Evolutionary conservation across 2,888 invertebrate species (phyloP), one percentile per base, ranked within the genome.

Genomic region (Cetonia aurata): DNA sequence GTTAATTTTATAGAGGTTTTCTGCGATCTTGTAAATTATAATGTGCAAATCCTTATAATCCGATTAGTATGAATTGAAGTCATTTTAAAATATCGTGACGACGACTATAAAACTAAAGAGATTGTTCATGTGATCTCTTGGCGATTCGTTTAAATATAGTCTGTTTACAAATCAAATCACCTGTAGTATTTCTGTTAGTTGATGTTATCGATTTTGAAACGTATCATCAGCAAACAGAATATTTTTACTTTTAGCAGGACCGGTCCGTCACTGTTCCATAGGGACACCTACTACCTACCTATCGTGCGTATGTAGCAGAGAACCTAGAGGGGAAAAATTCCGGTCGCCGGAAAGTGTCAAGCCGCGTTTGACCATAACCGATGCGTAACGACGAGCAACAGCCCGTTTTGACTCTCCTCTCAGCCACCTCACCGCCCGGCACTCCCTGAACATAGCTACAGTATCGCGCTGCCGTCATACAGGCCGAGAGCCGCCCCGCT

Each of bases 331-430:
- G 62, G 55, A 15, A 65, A 50, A 50, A 65, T 50, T 65, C 50
- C 62, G 62, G 62, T 50, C 62, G 62, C 62, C 62, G 69, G 72
- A 70, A 70, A 73, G 73, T 71, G 72, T 73, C 73, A 71, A 67
- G 71, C 71, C 67, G 59, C 73, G 71, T 71, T 73, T 71, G 73
- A 73, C 73, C 73, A 71, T 73, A 73, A 73, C 66, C 70, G 71
- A 73, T 71, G 73, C 73, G 73, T 73, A 71, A 73, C 73, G 67
- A 52, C 69, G 71, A 71, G 73, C 65, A 66, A 69, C 53, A 68
- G 68, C 25, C 67, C 50, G 46, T 56, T 66, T 42, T 42, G 71
- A 59, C 56, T 68, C 60, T 55, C 53, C 70, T 52, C 53, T 65
- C 57, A 17, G 46, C 44, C 50, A 65, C 46, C 66, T 25, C 62